Base-by-base conservation (phyloP, 2,113 vertebrate genomes). In the Natator depressus region DNA sequence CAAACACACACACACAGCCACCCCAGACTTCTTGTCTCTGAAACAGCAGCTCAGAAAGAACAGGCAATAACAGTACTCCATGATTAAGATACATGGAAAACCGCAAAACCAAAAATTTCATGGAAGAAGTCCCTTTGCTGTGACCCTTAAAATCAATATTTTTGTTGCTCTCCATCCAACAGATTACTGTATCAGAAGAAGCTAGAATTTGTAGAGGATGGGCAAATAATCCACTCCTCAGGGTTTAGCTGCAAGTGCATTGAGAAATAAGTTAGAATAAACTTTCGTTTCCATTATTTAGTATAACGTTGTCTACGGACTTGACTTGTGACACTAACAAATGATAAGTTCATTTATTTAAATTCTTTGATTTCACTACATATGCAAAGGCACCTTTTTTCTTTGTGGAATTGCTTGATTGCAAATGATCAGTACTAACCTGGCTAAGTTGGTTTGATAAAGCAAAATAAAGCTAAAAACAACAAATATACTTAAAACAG, bases 221-320 rank as follows among this genome's bases (percentile, higher is more conserved):
- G 38, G 6, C 14, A 80, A 91, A 80, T 69, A 47, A 1, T 79
- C 19, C 7, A 1, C 16, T 84, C 38, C 9, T 72, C 17, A 38
- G n/a, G 65, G 35, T 22, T 38, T 38, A 72, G n/a, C 6, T 22
- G 10, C 1, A 1, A 16, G 9, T 53, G 59, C 57, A 62, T 49
- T 72, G 69, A 82, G 51, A 0, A 0, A 87, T 24, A 9, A 1
- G 1, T 7, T 7, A 3, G 0, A 0, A 0, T 29, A 55, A 81
- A 87, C 3, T 9, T 53, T 27, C 20, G 1, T 1, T 29, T 47
- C 47, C 14, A 47, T 13, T 46, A 5, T 78, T 78, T 29, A 14
- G 24, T 78, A 47, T 78, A 47, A 46, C 13, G 13, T 46, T 47
- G 75, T 27, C 42, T 47, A 78, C 42, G 29, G 22, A 78, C 12